A percentile compares a stretch with the other conserved stretches of the same genome.
Evolutionary conservation across 2,113 vertebrate genomes (phyloP).

Genomic region (Abramis brama): DNA sequence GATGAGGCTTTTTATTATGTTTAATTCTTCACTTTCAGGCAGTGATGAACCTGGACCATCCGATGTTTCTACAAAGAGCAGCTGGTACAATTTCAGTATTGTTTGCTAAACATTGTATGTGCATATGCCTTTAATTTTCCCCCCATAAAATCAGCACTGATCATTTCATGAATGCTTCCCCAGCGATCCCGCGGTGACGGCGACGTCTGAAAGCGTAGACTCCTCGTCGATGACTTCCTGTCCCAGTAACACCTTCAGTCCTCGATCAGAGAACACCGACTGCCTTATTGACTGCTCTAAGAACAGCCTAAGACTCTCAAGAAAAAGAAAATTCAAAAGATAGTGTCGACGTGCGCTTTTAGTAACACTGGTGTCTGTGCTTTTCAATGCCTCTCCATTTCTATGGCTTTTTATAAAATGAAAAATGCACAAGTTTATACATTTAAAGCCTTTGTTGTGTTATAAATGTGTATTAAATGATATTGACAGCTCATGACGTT

Average conservation of each 20-base stretch:
- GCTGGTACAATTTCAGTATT: conserved; percentile 4
- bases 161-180: not conserved
- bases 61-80: conserved; percentile 35
- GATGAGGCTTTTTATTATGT: not conserved
- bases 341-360: conserved; percentile 35
- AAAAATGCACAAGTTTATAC: conserved; percentile 38
- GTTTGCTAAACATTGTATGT: not conserved
- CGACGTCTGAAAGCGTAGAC: not conserved
- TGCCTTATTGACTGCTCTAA: conserved; percentile 76
- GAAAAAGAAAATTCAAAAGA: conserved; percentile 61
- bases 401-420: conserved; percentile 44
- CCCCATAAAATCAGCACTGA: not conserved
- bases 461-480: not conserved
- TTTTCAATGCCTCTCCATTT: conserved; percentile 39
- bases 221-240: conserved; percentile 61
- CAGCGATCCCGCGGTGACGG: conserved; percentile 9
- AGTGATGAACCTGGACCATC: conserved; percentile 53
- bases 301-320: conserved; percentile 53
- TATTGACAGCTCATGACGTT: not conserved
- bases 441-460: conserved; percentile 43
- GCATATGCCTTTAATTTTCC: not conserved
- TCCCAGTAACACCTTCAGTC: conserved; percentile 75
- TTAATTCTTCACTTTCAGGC: conserved; percentile 2
- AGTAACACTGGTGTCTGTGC: not conserved
- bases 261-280: conserved; percentile 80